Percentiles rank a stretch among this genome's conserved stretches.
Conservation (phyloP, 2,113 vertebrate species). For the Zapus hudsonius region DNA sequence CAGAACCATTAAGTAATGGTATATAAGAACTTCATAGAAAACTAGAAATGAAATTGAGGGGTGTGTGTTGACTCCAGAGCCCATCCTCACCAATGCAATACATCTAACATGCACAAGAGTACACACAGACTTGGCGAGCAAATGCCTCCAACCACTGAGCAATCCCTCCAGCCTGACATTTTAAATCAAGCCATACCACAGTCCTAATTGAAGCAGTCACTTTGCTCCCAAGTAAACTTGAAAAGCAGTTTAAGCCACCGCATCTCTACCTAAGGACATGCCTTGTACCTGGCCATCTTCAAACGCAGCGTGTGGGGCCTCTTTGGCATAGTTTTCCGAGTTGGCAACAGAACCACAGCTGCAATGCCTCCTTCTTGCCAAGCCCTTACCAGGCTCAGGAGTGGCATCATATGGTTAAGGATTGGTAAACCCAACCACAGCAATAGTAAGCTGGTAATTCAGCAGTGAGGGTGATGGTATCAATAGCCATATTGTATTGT, state of each 20-base stretch:
- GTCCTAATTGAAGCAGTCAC: not conserved
- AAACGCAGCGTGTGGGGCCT: not conserved
- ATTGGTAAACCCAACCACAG: not conserved
- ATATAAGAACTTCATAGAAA: not conserved
- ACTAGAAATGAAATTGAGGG: not conserved
- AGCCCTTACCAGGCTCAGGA: conserved; percentile 5
- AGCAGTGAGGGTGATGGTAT: not conserved
- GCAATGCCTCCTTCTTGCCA: conserved; percentile 1
- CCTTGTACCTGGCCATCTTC: not conserved
- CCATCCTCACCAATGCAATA: not conserved
- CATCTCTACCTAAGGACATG: conserved; percentile 12
- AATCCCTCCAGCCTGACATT: not conserved
- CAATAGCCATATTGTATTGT: not conserved
- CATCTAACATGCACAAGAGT: not conserved
- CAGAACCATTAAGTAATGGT: not conserved
- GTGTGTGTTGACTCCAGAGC: not conserved
- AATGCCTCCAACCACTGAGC: no score
- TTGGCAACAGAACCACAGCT: conserved; percentile 29
- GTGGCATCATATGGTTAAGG: not conserved
- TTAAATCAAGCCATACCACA: not conserved
- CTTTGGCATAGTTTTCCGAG: conserved; percentile 63
- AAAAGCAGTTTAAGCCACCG: not conserved
- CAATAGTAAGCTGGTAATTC: conserved; percentile 1
- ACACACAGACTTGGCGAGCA: not conserved
- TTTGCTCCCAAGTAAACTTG: not conserved